These are phyloP conservation scores for Rhynchonycteris naso DNA, from an alignment of 2,797 vertebrate species.

Conservation along the genomic window DNA sequence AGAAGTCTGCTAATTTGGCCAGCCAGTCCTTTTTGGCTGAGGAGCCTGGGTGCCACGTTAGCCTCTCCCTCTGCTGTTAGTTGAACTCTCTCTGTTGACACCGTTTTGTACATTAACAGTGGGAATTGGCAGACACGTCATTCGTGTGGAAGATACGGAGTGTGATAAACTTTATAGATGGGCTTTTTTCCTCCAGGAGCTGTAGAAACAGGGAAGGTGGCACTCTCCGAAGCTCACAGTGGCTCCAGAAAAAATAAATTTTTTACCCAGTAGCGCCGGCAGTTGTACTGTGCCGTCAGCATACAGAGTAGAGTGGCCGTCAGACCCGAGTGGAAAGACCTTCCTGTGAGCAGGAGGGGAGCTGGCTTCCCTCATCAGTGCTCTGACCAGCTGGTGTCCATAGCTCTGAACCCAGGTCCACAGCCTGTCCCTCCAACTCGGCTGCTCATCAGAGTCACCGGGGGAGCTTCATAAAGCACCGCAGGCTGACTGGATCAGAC, in stretches of 20 bases:
- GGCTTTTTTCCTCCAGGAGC: background rate
- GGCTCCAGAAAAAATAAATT: background rate
- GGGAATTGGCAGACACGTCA: background rate
- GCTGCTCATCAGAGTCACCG: background rate
- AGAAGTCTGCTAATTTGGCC: slow-evolving; percentile 10
- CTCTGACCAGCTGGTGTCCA: background rate
- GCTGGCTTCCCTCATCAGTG: background rate
- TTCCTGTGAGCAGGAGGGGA: background rate
- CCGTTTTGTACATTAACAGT: background rate
- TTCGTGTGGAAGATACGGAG: background rate
- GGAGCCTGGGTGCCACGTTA: background rate
- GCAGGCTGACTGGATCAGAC: background rate
- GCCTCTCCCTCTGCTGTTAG: background rate
- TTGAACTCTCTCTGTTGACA: background rate
- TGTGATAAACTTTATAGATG: background rate
- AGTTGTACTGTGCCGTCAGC: background rate
- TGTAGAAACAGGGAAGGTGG: background rate
- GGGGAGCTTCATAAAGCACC: background rate
- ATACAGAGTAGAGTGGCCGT: background rate
- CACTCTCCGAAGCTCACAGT: background rate
- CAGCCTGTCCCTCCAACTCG: background rate
- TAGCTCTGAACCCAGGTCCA: background rate
- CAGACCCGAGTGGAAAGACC: background rate
- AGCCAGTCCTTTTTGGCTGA: background rate
- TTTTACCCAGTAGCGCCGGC: background rate